phyloP scores from a whole-genome alignment of 2,113 vertebrate genomes.

The Cyprinodon tularosa region DNA sequence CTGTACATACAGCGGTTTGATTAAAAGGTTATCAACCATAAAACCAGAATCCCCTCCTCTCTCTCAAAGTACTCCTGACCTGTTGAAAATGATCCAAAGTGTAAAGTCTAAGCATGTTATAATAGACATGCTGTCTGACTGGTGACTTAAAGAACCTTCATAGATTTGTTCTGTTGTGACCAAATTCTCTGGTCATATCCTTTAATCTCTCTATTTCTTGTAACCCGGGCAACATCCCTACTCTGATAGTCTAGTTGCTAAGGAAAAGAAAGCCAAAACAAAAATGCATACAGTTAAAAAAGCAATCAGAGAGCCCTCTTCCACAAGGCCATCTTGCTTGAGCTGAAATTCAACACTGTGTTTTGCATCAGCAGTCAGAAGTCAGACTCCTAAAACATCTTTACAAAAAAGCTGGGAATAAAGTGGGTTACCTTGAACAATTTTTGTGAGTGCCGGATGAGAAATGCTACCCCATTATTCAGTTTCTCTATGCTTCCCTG shows the following conservation, averaged over 20 bases:
- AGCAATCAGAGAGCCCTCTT: not conserved
- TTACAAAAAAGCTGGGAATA: not conserved
- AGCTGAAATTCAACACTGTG: not conserved
- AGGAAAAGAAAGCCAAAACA: not conserved
- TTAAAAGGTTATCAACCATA: not conserved
- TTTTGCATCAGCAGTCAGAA: not conserved
- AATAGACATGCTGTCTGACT: not conserved
- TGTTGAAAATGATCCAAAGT: not conserved
- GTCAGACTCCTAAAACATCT: no score
- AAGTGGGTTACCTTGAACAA: conserved; percentile 83
- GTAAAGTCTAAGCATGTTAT: not conserved
- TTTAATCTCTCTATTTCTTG: not conserved
- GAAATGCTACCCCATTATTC: conserved; percentile 91
- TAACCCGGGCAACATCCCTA: conserved; percentile 25
- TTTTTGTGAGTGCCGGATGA: conserved; percentile 97
- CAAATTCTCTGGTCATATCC: not conserved
- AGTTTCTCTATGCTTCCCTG: conserved; percentile 91
- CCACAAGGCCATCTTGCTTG: not conserved
- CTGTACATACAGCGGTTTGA: not conserved
- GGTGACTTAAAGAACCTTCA: conserved; percentile 3
- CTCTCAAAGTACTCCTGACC: not conserved
- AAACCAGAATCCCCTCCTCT: not conserved
- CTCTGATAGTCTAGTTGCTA: not conserved
- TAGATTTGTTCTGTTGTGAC: not conserved
- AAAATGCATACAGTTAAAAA: not conserved